Evolutionary conservation across 2,113 vertebrate species (phyloP).

Genomic region (Scopus umbretta): DNA sequence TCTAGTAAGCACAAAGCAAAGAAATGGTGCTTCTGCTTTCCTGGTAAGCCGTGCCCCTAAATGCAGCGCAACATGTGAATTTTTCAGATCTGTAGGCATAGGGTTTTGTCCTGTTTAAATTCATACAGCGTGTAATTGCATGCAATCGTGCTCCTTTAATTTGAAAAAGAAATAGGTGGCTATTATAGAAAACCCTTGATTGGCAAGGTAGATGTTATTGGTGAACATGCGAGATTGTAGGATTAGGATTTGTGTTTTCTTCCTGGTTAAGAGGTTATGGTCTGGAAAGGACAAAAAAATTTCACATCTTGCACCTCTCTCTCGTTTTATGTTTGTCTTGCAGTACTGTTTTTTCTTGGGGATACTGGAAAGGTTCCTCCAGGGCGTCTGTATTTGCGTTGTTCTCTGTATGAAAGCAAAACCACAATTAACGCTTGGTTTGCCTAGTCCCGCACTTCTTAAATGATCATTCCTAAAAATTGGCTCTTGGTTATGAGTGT

Average conservation of each 20-base stretch:
- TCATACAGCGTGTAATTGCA: background rate
- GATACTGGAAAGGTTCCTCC: background rate
- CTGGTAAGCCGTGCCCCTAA: background rate
- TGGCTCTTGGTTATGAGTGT: background rate
- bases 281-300: background rate
- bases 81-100: background rate
- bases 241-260: background rate
- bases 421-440: background rate
- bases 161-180: background rate
- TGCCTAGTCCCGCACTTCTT: background rate
- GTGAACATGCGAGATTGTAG: background rate
- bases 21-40: background rate
- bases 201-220: background rate
- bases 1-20: background rate
- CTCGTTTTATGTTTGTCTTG: background rate
- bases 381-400: background rate
- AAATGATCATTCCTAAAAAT: background rate
- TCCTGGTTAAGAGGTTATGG: background rate
- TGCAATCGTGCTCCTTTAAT: background rate
- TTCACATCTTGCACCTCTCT: fast-evolving
- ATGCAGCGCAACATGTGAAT: background rate
- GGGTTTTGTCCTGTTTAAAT: background rate
- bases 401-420: background rate
- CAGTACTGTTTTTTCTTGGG: background rate
- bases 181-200: background rate